Conservation (phyloP, 1,140 invertebrate genomes). For the Dendroctonus ponderosae region DNA sequence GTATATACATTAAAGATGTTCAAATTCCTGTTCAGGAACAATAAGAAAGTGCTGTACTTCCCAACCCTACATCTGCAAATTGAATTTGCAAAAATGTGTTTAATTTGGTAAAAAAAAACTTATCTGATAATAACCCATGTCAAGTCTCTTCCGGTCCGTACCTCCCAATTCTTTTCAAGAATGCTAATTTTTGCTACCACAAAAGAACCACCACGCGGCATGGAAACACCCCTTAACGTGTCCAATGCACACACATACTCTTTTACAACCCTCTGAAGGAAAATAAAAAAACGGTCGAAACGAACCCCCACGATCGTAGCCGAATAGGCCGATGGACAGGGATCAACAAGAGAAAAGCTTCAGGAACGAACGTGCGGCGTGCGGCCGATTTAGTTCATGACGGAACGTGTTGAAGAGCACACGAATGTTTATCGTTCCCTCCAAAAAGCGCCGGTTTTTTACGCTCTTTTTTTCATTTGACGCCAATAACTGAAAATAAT, state of each 20-base stretch:
- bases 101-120: constrained; percentile 8
- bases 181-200: constrained; percentile 31
- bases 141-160: constrained; percentile 21
- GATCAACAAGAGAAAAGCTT: constrained; percentile 34
- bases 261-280: constrained; percentile 37
- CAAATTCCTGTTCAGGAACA: neutral
- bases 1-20: no score
- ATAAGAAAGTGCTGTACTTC: neutral
- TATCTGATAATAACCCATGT: constrained; percentile 23
- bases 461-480: neutral
- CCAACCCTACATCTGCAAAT: no score
- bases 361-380: constrained; percentile 2
- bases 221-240: constrained; percentile 34
- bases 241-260: constrained; percentile 34
- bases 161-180: constrained; percentile 28
- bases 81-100: constrained; percentile 2
- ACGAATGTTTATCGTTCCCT: constrained; percentile 2
- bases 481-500: neutral
- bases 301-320: constrained; percentile 24
- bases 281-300: constrained; percentile 13
- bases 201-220: constrained; percentile 29
- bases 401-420: neutral
- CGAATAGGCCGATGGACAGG: constrained; percentile 22
- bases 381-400: constrained; percentile 7
- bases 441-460: constrained; percentile 8